Conservation (phyloP, 2,888 invertebrate genomes). For the Eretmocerus hayati region DNA sequence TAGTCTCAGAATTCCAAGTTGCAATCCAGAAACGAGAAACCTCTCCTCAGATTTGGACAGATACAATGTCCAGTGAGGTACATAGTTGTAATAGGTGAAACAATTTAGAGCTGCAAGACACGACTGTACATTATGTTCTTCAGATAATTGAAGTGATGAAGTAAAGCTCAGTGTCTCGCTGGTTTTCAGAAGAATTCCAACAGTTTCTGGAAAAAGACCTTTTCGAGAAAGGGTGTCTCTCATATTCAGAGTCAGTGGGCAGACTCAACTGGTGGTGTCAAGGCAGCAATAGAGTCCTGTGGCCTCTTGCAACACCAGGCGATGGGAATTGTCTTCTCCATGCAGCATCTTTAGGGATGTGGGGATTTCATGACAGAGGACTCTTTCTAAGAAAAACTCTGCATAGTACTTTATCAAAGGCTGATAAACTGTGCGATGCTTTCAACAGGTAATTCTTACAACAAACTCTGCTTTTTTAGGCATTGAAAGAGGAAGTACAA, state of each 20-base stretch:
- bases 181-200: conserved; percentile 53
- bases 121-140: no score
- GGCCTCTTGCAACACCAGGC: conserved; percentile 71
- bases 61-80: no score
- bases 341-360: conserved; percentile 78
- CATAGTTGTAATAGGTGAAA: no score
- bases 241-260: conserved; percentile 69
- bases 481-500: neutral
- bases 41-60: no score
- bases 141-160: no score
- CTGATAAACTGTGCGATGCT: conserved; percentile 54
- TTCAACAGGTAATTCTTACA: conserved; percentile 52
- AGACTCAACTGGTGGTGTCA: conserved; percentile 79
- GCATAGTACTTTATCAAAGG: conserved; percentile 63
- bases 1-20: no score
- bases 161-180: no score
- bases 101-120: no score
- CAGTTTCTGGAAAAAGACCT: conserved; percentile 77
- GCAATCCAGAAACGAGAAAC: no score
- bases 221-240: conserved; percentile 72
- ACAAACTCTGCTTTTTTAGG: neutral
- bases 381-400: conserved; percentile 71
- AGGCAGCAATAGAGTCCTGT: conserved; percentile 44
- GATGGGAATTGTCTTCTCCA: conserved; percentile 86
- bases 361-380: conserved; percentile 81